A percentile compares a stretch with the other conserved stretches of the same genome.
Evolutionary conservation across 2,797 vertebrate genomes (phyloP).

Genomic region (Pantherophis vulpinus): DNA sequence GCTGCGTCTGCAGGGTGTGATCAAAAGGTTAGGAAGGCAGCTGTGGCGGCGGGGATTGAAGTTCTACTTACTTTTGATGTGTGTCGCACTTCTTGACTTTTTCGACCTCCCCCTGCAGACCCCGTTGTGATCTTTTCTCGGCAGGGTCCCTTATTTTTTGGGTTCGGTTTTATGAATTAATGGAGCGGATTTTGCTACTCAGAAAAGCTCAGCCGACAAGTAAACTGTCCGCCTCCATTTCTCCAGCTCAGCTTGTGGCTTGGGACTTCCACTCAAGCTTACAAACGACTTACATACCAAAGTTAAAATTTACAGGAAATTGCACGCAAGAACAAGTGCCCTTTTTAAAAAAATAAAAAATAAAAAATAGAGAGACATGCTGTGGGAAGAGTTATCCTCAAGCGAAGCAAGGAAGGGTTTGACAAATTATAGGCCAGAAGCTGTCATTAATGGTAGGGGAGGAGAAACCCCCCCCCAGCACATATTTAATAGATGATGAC

Average conservation of each 20-base stretch:
- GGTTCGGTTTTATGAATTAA: background rate
- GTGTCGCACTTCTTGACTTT: background rate
- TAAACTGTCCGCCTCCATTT: background rate
- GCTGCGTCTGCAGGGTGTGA: background rate
- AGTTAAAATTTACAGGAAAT: background rate
- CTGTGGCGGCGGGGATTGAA: background rate
- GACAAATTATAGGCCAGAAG: background rate
- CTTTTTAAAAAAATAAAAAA: background rate
- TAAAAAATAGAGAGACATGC: background rate
- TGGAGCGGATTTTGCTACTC: background rate
- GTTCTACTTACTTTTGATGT: background rate
- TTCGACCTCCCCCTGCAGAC: background rate
- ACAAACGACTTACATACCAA: background rate
- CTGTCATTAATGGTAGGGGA: background rate
- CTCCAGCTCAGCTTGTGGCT: background rate
- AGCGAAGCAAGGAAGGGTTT: background rate
- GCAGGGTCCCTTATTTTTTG: background rate
- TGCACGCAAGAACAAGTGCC: background rate
- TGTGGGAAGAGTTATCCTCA: background rate
- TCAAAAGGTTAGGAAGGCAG: background rate
- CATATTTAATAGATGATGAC: constrained; percentile 12
- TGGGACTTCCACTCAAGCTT: background rate
- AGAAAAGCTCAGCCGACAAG: background rate
- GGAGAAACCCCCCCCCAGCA: background rate
- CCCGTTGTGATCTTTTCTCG: background rate